Percentiles rank a stretch among this genome's conserved stretches.
These are phyloP conservation scores for Eristalinus sepulchralis DNA, from an alignment of 2,888 invertebrate genomes.

Conservation along the genomic window DNA sequence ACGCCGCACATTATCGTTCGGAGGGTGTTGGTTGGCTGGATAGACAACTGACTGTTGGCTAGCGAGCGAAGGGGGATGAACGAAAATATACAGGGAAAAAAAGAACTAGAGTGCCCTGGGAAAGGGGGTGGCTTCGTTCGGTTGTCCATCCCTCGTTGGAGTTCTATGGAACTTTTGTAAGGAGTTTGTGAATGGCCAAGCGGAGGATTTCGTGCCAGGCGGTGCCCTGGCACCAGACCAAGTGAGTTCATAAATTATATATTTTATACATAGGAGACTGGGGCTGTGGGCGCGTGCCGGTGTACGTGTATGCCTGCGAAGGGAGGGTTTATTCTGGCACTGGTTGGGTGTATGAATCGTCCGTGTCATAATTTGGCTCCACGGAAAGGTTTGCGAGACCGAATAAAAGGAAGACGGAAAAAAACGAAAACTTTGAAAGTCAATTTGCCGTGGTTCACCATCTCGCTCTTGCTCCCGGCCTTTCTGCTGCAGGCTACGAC, in stretches of 20 bases:
- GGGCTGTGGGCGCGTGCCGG: constrained; percentile 2
- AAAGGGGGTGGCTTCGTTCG: constrained; percentile 63
- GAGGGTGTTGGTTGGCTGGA: constrained; percentile 44
- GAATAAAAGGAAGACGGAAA: constrained; percentile 28
- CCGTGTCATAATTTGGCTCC: constrained; percentile 65
- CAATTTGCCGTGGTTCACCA: constrained; percentile 69
- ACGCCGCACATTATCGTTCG: constrained; percentile 40
- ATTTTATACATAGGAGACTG: constrained; percentile 62
- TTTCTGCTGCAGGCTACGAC: neutral
- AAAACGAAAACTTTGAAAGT: constrained; percentile 66
- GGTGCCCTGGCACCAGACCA: constrained; percentile 68
- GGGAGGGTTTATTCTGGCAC: constrained; percentile 8
- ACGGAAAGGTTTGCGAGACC: constrained; percentile 57
- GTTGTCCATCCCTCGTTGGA: constrained; percentile 74
- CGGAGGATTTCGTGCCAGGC: constrained; percentile 64
- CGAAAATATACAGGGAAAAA: neutral
- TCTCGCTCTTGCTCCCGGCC: neutral
- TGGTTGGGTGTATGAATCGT: constrained; percentile 42
- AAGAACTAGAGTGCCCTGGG: constrained; percentile 25
- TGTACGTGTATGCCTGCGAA: neutral
- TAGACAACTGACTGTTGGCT: constrained; percentile 39
- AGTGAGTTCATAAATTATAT: constrained; percentile 75
- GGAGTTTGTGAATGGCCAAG: constrained; percentile 73
- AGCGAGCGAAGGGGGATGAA: constrained; percentile 3
- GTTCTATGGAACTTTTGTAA: constrained; percentile 66